Conservation (phyloP, 2,113 vertebrate genomes). For the Trochalopteron elliotii region DNA sequence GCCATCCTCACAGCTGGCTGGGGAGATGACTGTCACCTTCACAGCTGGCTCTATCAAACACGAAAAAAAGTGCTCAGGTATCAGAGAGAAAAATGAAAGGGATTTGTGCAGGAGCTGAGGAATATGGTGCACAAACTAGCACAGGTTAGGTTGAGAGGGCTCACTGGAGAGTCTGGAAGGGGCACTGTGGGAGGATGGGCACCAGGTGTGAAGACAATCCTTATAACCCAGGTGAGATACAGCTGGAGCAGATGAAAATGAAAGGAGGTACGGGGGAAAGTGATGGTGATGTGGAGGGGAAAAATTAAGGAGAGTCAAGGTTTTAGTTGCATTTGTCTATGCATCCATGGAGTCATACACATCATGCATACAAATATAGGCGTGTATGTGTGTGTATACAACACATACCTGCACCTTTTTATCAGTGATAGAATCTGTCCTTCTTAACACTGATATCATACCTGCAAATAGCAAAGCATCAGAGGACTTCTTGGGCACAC, state of each 20-base stretch:
- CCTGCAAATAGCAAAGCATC: background rate
- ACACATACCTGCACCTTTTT: background rate
- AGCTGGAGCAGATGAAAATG: background rate
- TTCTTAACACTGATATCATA: background rate
- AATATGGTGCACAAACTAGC: background rate
- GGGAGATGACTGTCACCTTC: background rate
- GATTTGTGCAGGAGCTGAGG: background rate
- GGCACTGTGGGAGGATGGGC: background rate
- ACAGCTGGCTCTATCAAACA: background rate
- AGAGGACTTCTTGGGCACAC: background rate
- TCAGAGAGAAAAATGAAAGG: background rate
- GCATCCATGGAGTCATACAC: background rate
- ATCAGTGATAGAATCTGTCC: background rate
- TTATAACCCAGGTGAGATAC: background rate
- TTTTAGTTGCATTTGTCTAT: background rate
- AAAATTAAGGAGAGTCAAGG: background rate
- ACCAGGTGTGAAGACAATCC: background rate
- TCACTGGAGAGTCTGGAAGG: background rate
- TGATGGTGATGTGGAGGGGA: background rate
- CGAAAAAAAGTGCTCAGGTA: background rate
- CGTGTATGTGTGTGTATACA: background rate
- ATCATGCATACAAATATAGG: background rate
- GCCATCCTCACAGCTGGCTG: background rate
- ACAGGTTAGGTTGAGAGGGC: background rate
- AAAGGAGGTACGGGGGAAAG: background rate